Conservation (phyloP, 1,140 invertebrate species). For the Atta cephalotes region DNA sequence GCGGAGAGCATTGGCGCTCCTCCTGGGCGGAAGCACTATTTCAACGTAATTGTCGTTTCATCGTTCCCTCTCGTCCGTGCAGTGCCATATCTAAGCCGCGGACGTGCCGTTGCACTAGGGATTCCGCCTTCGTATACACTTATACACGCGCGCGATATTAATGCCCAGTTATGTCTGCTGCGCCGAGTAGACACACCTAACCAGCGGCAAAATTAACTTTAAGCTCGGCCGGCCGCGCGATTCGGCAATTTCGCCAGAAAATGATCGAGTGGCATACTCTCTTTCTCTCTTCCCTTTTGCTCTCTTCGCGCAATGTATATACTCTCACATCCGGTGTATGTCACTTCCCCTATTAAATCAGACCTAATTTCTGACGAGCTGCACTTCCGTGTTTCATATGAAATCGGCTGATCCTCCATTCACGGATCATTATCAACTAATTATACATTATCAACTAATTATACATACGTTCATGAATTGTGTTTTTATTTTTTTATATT, state of each 20-base stretch:
- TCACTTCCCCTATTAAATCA: slow-evolving; percentile 57
- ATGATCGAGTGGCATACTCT: slow-evolving; percentile 55
- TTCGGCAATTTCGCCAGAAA: slow-evolving; percentile 60
- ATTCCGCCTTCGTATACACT: slow-evolving; percentile 59
- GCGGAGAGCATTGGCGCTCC: slow-evolving; percentile 66
- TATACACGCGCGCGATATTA: slow-evolving; percentile 63
- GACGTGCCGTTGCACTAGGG: slow-evolving; percentile 56
- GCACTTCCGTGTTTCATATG: slow-evolving; percentile 49
- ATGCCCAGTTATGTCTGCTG: slow-evolving; percentile 60
- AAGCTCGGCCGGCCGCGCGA: slow-evolving; percentile 33
- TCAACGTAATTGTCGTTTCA: slow-evolving; percentile 80
- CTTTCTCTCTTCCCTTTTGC: not conserved
- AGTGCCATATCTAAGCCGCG: slow-evolving; percentile 63
- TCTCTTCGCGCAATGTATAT: slow-evolving; percentile 3
- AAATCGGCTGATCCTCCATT: slow-evolving; percentile 3
- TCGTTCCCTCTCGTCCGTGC: slow-evolving; percentile 74
- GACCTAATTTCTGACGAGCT: slow-evolving; percentile 36
- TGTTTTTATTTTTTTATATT: not conserved
- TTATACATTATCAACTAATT: slow-evolving; percentile 4
- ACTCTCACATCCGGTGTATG: slow-evolving; percentile 49
- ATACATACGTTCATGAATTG: not conserved
- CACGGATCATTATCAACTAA: not conserved
- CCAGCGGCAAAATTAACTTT: slow-evolving; percentile 72
- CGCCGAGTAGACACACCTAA: slow-evolving; percentile 67
- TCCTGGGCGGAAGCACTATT: slow-evolving; percentile 79